Percentiles rank a stretch among this genome's conserved stretches.
Conservation (phyloP, 2,113 vertebrate species). For the Onychostoma macrolepis region DNA sequence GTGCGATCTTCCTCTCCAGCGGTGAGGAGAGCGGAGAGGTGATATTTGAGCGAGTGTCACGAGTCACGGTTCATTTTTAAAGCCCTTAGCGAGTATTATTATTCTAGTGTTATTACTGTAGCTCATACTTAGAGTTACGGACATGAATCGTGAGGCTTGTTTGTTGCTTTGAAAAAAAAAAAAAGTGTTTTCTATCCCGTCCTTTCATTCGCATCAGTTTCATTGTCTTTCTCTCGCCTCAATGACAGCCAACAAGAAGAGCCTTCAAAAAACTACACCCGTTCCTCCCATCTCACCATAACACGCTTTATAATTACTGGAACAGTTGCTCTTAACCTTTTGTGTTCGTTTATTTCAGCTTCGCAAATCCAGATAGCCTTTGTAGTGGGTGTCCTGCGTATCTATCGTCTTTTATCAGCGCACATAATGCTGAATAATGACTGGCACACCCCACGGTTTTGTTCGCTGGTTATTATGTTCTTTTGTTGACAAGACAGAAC, state of each 20-base stretch:
- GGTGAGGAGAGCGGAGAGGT: not conserved
- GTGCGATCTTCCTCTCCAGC: not conserved
- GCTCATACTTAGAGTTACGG: not conserved
- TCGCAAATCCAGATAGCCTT: conserved; percentile 6
- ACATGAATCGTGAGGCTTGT: not conserved
- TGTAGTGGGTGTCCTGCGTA: conserved; percentile 16
- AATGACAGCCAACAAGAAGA: conserved; percentile 11
- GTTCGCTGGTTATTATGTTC: conserved; percentile 17
- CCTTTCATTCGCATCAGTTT: not conserved
- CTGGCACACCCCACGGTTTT: conserved; percentile 24
- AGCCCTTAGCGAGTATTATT: not conserved
- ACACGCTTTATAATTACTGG: conserved; percentile 22
- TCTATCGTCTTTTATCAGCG: conserved; percentile 33
- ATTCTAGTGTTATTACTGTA: not conserved
- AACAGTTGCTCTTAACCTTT: conserved; percentile 28
- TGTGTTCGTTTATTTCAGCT: conserved; percentile 28
- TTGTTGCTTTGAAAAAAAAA: not conserved
- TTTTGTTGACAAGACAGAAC: conserved; percentile 19
- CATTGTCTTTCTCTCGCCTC: conserved; percentile 1
- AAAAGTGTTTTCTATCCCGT: not conserved
- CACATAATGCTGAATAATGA: conserved; percentile 29
- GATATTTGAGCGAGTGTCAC: not conserved
- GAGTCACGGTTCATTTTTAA: not conserved
- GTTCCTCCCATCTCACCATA: not conserved
- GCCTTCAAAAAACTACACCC: not conserved